Evolutionary conservation across 2,888 invertebrate species (phyloP), one percentile per base, ranked within the genome.

Genomic region (Bombylius discolor): DNA sequence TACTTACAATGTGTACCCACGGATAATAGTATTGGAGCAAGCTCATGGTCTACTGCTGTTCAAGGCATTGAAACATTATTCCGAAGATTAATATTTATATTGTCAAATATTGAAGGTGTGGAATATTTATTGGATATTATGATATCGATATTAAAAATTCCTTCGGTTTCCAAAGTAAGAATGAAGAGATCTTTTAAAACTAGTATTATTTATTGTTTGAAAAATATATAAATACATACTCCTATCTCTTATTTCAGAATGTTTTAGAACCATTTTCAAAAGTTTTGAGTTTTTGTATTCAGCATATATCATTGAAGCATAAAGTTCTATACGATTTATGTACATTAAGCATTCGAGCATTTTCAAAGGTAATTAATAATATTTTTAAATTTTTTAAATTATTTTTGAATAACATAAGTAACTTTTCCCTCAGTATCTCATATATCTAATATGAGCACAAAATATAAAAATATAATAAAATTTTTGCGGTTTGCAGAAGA

Each of bases 231-330:
- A 36, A 36, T 36, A 36, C 9, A 36, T 36, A 36, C 4, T 36
- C 36, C 3, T 36, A 5, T 13, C 14, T 50, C 56, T 56, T 55
- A 59, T 70, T 73, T 56, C 72, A 87, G 85, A 85, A 86, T 23
- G 81, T 97, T 62, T 77, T 98, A 65, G 98, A 98, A 68, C 94
- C 96, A 4, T 95, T 97, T 70, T 90, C 96, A 0, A 98, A 98
- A 78, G 84, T 97, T 61, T 74, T 98, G 58, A 89, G 92, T 69
- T 90, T 89, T 73, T 84, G 89, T n/a, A 85, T 98, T 58, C 95
- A 96, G 74, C 89, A 89, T 69, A 88, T 87, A 63, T 81, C 84
- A 52, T 76, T 98, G 58, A 86, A 88, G 64, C 84, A 89, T 67
- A 82, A 81, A 52, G 81, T 83, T 58, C 76, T 98, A 50, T 83